Evolutionary conservation across 2,888 invertebrate genomes (phyloP).

Genomic region (Ferdinandea cuprea): DNA sequence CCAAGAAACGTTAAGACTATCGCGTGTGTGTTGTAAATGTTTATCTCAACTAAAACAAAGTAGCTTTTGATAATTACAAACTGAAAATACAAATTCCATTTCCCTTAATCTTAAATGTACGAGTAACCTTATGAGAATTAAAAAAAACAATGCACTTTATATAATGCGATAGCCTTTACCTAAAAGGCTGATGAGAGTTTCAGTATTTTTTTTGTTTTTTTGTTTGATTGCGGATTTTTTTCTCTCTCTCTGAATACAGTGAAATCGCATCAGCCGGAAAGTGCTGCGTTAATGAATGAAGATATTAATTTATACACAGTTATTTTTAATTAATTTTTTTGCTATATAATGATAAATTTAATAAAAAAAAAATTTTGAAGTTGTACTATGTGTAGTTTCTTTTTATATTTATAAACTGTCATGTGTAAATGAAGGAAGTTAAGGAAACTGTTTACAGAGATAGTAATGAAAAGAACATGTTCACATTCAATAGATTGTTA

Average conservation of each 20-base stretch:
- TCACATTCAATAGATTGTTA: conserved; percentile 65
- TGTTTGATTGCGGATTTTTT: conserved; percentile 26
- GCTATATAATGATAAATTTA: conserved; percentile 13
- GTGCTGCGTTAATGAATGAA: conserved; percentile 30
- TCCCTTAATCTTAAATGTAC: conserved; percentile 43
- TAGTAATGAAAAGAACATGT: conserved; percentile 27
- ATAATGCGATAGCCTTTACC: conserved; percentile 20
- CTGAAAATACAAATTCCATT: conserved; percentile 42
- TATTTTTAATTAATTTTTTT: conserved; percentile 14
- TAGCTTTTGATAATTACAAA: conserved; percentile 64
- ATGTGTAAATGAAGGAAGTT: neutral
- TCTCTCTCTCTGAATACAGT: conserved; percentile 19
- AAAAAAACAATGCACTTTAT: conserved; percentile 19
- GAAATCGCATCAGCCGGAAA: conserved; percentile 20
- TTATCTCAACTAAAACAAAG: conserved; percentile 45
- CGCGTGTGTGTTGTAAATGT: conserved; percentile 19
- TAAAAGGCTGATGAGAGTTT: conserved; percentile 33
- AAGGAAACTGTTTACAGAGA: conserved; percentile 4
- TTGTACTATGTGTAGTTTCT: conserved; percentile 9
- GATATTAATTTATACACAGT: conserved; percentile 21
- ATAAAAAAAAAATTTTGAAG: conserved; percentile 22
- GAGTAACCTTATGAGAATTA: conserved; percentile 10
- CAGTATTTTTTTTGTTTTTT: conserved; percentile 45
- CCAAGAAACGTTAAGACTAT: conserved; percentile 14
- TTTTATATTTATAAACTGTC: neutral